Evolutionary conservation across 2,888 invertebrate genomes (phyloP).

Genomic region (Aelia acuminata): DNA sequence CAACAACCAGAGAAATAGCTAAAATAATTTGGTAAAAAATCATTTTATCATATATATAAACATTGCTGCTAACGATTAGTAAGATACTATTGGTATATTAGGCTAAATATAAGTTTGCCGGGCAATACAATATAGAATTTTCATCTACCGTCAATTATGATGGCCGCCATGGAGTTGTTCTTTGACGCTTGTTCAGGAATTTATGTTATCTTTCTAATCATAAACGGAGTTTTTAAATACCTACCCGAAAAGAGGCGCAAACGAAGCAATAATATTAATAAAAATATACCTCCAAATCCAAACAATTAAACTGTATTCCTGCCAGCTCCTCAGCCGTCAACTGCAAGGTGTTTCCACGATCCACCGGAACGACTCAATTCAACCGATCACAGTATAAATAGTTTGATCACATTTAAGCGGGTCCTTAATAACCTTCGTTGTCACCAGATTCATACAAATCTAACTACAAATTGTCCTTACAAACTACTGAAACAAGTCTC

Average conservation of each 20-base stretch:
- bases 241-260: background rate
- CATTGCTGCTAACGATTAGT: background rate
- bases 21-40: background rate
- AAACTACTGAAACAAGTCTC: constrained; percentile 62
- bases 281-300: constrained; percentile 60
- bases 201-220: background rate
- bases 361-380: constrained; percentile 58
- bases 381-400: constrained; percentile 51
- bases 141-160: constrained; percentile 56
- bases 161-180: constrained; percentile 56
- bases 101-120: constrained; percentile 20
- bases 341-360: constrained; percentile 62
- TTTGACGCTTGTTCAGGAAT: constrained; percentile 40
- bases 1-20: background rate
- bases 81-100: background rate
- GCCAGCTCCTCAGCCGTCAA: constrained; percentile 65
- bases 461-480: constrained; percentile 62
- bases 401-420: constrained; percentile 64
- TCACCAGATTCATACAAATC: constrained; percentile 63
- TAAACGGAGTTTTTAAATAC: background rate
- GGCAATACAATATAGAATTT: constrained; percentile 26
- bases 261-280: constrained; percentile 12
- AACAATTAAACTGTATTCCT: constrained; percentile 64
- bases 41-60: background rate
- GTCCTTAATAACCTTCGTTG: constrained; percentile 55